Evolutionary conservation across 1,140 invertebrate genomes (phyloP), one percentile per base, ranked within the genome.

Genomic region (Thaumatotibia leucotreta): DNA sequence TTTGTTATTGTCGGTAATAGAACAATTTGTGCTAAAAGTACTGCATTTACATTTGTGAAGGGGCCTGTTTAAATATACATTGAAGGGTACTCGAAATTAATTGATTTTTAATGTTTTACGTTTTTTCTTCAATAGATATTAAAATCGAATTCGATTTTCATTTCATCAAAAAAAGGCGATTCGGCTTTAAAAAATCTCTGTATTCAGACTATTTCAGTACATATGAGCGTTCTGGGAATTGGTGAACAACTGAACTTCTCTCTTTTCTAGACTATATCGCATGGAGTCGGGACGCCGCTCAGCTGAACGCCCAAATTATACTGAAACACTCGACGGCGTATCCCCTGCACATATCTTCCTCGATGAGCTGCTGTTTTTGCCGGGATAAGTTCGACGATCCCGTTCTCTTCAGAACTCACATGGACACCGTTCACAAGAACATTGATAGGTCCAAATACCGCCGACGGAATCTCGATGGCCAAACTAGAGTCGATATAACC

Each of bases 251-350:
- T 58, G 52, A 63, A 35, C 33, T 63, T 32, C 35, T 63, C 33
- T 63, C 61, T 63, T 63, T 63, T 63, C 61, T 63, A 63, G 61
- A 33, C 61, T 23, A 32, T 31, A 14, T 33, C 35, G 61, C 17
- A 33, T 35, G 61, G 31, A 35, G 33, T 63, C 61, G 61, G 61
- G 31, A 63, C 17, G 61, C 52, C 23, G 52, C 52, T 2, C 29
- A 58, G 52, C 52, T n/a, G 52, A 58, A 58, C 52, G 52, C 52
- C 52, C 52, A 58, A 58, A 58, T 58, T n/a, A 58, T 58, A 58
- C 27, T 58, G 11, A 58, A 27, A 58, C 23, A 58, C 52, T 58
- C 52, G 52, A 58, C 52, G 52, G 52, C 52, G 52, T 58, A 58
- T 29, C 52, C 52, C 24, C 52, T 58, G 52, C 52, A 58, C n/a